Conservation (phyloP, 2,797 vertebrate species). For the Sciurus carolinensis region DNA sequence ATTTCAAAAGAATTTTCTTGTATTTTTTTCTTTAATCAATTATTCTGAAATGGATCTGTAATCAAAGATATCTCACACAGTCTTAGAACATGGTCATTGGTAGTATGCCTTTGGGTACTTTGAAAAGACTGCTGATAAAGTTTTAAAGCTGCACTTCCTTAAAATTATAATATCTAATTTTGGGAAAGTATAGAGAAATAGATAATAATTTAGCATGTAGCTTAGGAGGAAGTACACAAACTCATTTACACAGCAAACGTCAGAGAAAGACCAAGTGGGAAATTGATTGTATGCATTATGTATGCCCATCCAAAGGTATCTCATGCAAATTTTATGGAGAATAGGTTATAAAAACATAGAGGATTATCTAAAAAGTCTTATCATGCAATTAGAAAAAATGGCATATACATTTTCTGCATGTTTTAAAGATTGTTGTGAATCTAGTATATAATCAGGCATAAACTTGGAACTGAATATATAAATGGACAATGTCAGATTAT, state of each 20-base stretch:
- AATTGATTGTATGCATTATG: neutral
- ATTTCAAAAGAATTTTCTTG: neutral
- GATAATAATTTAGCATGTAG: neutral
- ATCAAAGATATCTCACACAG: neutral
- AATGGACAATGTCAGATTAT: neutral
- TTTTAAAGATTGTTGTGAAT: neutral
- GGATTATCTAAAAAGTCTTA: neutral
- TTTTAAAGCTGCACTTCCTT: neutral
- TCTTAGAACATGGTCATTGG: neutral
- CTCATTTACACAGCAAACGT: slow-evolving; percentile 2
- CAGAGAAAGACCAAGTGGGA: neutral
- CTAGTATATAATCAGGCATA: neutral
- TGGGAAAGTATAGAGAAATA: neutral
- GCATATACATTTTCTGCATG: neutral
- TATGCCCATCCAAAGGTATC: neutral
- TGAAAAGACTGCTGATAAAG: neutral
- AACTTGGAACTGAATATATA: neutral
- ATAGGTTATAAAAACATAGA: neutral
- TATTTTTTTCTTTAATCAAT: neutral
- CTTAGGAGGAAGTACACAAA: neutral
- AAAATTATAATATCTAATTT: neutral
- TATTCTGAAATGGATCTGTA: neutral
- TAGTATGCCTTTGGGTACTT: neutral
- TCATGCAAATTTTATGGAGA: neutral
- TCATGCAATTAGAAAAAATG: neutral